A percentile compares a stretch with the other conserved stretches of the same genome.
These are phyloP conservation scores for Bombylius discolor DNA, from an alignment of 2,888 invertebrate species.

Conservation along the genomic window DNA sequence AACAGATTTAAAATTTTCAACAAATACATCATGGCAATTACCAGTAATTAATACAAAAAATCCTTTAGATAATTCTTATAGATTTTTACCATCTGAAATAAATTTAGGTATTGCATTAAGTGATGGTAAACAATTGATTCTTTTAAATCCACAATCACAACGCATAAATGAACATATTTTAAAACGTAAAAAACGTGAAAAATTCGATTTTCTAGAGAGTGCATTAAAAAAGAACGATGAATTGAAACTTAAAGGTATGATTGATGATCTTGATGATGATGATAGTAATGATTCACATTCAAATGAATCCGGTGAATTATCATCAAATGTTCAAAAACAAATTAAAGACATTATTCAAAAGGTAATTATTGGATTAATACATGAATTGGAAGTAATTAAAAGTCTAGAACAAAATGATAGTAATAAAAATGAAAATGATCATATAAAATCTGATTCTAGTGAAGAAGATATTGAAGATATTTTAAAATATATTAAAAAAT, in stretches of 20 bases:
- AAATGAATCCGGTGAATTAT: background rate
- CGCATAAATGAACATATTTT: background rate
- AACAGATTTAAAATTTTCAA: constrained; percentile 25
- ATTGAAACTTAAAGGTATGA: too few relatives aligned
- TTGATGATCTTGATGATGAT: too few relatives aligned
- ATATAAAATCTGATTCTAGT: background rate
- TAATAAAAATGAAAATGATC: background rate
- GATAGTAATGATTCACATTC: too few relatives aligned
- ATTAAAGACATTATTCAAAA: background rate
- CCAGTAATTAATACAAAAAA: constrained; percentile 7
- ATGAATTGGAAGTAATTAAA: background rate
- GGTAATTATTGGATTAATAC: background rate
- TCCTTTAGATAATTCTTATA: constrained; percentile 10
- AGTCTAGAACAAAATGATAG: background rate
- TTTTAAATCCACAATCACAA: background rate
- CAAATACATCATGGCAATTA: constrained; percentile 16
- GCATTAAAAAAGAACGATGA: too few relatives aligned
- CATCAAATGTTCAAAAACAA: background rate
- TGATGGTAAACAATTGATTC: constrained; percentile 27
- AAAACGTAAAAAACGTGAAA: background rate
- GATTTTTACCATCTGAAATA: constrained; percentile 18
- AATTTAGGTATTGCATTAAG: constrained; percentile 27
- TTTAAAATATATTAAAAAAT: background rate
- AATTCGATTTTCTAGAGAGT: too few relatives aligned
- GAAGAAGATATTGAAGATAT: background rate